Conservation (phyloP, 2,797 vertebrate species). For the Graptemys geographica region DNA sequence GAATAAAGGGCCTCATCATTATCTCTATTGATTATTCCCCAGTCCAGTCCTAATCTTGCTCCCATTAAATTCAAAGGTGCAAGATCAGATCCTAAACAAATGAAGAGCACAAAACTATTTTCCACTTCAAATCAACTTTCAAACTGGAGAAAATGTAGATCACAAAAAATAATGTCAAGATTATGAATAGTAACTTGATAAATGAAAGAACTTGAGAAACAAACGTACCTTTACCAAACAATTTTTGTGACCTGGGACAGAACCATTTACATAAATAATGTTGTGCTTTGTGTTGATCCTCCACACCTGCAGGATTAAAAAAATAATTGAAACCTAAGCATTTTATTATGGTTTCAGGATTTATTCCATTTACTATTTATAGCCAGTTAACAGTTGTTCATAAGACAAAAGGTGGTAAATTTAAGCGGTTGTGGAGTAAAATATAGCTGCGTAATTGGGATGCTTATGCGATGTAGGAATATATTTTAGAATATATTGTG, state of each 20-base stretch:
- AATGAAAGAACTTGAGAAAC: neutral
- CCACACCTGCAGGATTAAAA: slow-evolving; percentile 87
- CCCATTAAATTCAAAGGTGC: neutral
- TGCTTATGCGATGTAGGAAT: neutral
- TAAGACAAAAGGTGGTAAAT: neutral
- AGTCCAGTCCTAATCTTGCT: neutral
- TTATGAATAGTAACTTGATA: neutral
- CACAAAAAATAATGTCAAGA: neutral
- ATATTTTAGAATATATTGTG: neutral
- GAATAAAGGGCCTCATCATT: neutral
- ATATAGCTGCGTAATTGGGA: neutral
- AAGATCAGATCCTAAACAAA: neutral
- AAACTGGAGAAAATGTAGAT: neutral
- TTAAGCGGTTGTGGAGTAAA: neutral
- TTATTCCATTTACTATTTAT: neutral
- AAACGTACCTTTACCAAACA: slow-evolving; percentile 93
- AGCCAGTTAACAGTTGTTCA: neutral
- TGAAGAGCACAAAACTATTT: neutral
- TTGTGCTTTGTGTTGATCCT: slow-evolving; percentile 93
- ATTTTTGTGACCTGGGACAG: slow-evolving; percentile 93
- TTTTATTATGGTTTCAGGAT: neutral
- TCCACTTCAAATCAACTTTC: neutral
- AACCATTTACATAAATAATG: slow-evolving; percentile 93
- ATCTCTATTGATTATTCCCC: neutral
- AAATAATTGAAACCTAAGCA: neutral